Evolutionary conservation across 2,113 vertebrate species (phyloP), one percentile per base, ranked within the genome.

Genomic region (Mastomys coucha): DNA sequence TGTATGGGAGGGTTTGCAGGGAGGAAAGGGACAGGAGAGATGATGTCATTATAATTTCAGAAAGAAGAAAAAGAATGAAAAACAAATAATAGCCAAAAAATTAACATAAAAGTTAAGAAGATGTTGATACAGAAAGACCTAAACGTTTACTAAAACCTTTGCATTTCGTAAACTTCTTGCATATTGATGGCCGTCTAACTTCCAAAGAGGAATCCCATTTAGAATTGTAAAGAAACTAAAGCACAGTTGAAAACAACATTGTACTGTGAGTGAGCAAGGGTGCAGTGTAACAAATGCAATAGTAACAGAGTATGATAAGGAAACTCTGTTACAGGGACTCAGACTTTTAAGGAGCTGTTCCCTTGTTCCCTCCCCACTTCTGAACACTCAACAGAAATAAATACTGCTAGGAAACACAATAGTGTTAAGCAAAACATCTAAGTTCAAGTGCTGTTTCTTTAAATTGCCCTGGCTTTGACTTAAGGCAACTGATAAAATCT

Each of bases 61-160:
- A 60, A 60, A 63, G 39, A 39, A 42, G 56, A 42, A 63, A 60
- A 82, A 17, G 6, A 42, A 84, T 63, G 7, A 39, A 39, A 42
- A 42, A 28, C 11, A 14, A 17, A 84, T 63, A 26, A 84, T 13
- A 82, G 56, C 42, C 26, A 69, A 19, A 81, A 81, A 63, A 24
- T 60, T 94, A 90, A 78, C 65, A 84, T 60, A 53, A 76, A 92
- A 75, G 89, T 85, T 22, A 89, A 17, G n/a, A 97, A 16, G 42
- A 36, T 9, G 67, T 84, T 90, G 53, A 94, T 76, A 63, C 63
- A 45, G 60, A 45, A 65, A 65, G 31, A 31, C 26, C 26, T 42
- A 39, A 96, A 76, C 81, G 81, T n/a, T 33, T 10, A 51, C 58
- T 91, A 26, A 90, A 96, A 58, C 0, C 5, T 72, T 69, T 86